A percentile compares a stretch with the other conserved stretches of the same genome.
phyloP scores from a whole-genome alignment of 2,797 vertebrate species.

The Sebastes steindachneri region DNA sequence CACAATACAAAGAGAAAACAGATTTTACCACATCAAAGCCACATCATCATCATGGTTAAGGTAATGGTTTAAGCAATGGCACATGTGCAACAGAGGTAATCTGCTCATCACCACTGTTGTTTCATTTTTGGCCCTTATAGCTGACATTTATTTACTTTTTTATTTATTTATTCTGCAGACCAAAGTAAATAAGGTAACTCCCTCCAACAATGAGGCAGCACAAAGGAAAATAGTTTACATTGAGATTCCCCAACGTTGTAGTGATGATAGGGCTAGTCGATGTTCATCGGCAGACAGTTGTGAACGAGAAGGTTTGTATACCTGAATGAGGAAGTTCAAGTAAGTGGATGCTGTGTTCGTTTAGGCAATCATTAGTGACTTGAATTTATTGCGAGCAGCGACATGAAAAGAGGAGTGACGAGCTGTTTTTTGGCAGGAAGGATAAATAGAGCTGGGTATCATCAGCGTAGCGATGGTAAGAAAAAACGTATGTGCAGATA shows the following conservation, averaged over 20 bases:
- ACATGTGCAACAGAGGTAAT: not conserved
- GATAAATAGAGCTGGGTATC: not conserved
- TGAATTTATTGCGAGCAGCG: no score
- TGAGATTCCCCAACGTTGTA: not conserved
- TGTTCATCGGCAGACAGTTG: not conserved
- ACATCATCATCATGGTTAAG: not conserved
- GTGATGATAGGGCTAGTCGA: no score
- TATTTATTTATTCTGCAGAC: not conserved
- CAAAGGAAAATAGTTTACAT: not conserved
- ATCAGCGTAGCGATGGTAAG: not conserved
- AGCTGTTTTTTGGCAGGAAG: not conserved
- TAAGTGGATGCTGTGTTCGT: no score
- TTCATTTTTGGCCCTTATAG: not conserved
- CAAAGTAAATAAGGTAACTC: not conserved
- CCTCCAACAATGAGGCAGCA: not conserved
- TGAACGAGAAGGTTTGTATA: no score
- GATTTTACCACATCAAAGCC: not conserved
- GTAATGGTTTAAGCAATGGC: not conserved
- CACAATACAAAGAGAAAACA: not conserved
- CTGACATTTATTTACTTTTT: not conserved
- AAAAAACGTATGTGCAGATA: not conserved
- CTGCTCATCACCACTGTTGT: not conserved
- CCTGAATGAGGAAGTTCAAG: no score
- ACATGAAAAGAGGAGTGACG: no score
- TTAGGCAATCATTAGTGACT: no score